phyloP scores from a whole-genome alignment of 2,888 invertebrate species.

The Euclidia mi region DNA sequence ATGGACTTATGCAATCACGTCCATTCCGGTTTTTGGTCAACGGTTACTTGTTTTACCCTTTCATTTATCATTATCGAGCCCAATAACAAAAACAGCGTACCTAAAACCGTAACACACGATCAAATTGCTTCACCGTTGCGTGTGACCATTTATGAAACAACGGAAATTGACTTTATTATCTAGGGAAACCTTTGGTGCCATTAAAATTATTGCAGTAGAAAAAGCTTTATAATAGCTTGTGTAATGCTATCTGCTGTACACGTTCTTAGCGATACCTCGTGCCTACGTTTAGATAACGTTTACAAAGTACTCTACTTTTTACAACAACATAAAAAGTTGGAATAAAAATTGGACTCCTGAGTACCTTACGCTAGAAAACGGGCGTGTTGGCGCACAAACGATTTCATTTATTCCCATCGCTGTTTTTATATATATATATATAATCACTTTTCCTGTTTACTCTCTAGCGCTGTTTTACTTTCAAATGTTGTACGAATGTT shows the following conservation, averaged over 20 bases:
- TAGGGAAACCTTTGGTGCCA: constrained; percentile 30
- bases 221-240: constrained; percentile 10
- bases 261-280: not conserved
- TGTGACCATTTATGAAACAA: constrained; percentile 33
- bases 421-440: constrained; percentile 41
- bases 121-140: constrained; percentile 29
- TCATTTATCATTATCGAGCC: constrained; percentile 62
- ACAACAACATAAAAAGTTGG: constrained; percentile 5
- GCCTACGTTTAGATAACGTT: not conserved
- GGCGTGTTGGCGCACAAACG: constrained; percentile 30
- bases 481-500: constrained; percentile 3
- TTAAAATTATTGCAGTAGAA: constrained; percentile 23
- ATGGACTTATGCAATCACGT: constrained; percentile 78
- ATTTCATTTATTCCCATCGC: constrained; percentile 43
- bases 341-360: constrained; percentile 23
- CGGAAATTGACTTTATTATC: constrained; percentile 40
- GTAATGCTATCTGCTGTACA: constrained; percentile 1
- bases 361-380: constrained; percentile 23
- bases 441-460: constrained; percentile 46
- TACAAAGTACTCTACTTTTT: constrained; percentile 3
- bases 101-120: constrained; percentile 29
- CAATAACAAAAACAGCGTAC: constrained; percentile 47
- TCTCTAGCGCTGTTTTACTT: constrained; percentile 20
- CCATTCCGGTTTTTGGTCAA: constrained; percentile 71
- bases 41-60: constrained; percentile 59